phyloP scores from a whole-genome alignment of 2,113 vertebrate genomes.

The Scatophagus argus region DNA sequence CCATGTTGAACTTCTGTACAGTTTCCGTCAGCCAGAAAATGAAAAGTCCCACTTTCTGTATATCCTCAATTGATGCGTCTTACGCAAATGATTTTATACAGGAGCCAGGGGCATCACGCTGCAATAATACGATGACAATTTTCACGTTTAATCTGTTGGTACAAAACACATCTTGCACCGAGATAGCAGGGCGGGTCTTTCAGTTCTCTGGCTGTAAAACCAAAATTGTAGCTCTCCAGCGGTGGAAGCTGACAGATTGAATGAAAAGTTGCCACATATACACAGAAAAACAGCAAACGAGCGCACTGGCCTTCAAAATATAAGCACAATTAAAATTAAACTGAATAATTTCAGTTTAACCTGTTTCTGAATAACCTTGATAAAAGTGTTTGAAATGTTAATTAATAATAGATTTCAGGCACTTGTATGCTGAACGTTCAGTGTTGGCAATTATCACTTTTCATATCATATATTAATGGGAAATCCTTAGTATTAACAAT shows the following conservation, averaged over 20 bases:
- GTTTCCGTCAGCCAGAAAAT: constrained; percentile 21
- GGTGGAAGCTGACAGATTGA: background rate
- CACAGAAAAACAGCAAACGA: rapidly evolving
- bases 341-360: too few relatives aligned
- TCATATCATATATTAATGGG: too few relatives aligned
- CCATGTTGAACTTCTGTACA: constrained; percentile 48
- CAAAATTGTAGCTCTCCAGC: constrained; percentile 6
- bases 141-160: background rate
- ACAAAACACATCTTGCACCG: background rate
- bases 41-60: constrained; percentile 27
- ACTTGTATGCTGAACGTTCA: too few relatives aligned
- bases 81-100: background rate
- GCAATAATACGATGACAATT: background rate
- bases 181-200: constrained; percentile 43
- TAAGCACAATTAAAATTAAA: constrained; percentile 32
- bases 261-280: background rate
- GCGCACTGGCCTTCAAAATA: constrained; percentile 44
- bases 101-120: background rate
- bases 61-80: background rate
- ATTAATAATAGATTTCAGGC: too few relatives aligned
- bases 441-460: too few relatives aligned
- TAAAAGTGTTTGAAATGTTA: too few relatives aligned
- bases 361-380: too few relatives aligned
- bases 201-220: constrained; percentile 22
- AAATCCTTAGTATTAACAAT: too few relatives aligned